Base-by-base conservation (phyloP, 2,797 vertebrate species). In the Myotis findleyi region DNA sequence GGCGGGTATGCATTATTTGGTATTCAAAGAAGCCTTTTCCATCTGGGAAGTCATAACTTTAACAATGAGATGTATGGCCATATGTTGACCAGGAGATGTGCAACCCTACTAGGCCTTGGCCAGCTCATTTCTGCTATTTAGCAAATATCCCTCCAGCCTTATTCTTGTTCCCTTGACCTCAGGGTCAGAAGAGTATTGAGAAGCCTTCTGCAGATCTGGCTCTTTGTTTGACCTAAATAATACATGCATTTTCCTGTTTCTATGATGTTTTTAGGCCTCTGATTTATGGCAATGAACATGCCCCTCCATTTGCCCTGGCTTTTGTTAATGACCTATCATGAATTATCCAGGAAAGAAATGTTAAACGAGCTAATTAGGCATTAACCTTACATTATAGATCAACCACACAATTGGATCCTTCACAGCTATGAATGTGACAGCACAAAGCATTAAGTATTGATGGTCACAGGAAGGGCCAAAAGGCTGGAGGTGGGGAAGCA, bases 291-390 rank as follows among this genome's bases (percentile, higher is more conserved):
- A 11, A 91, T 64, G 95, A 97, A 92, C 91, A 4, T 94, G 90
- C 4, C 97, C 89, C 93, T 97, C 82, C 44, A 33, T 95, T 98
- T 94, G 97, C 96, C 97, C 95, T 97, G 97, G 97, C 76, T 97
- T 97, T 98, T 97, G 94, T 97, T 98, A 97, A 97, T 97, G 98
- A 97, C 97, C 95, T 93, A 97, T 95, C 95, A 94, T 98, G 97
- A 98, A 98, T 98, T 98, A 98, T 97, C 97, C 89, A 95, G 82
- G 84, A 97, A 97, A 95, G 91, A 96, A 96, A 97, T 59, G 93
- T 95, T 97, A 93, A 96, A 98, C 8, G 96, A 95, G 92, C 96
- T 98, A 98, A 98, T 98, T 97, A 94, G 92, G 86, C 93, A 98
- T 98, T 98, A 97, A 96, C 95, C 71, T 66, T 96, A 88, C 97